Conservation (phyloP, 2,888 invertebrate species). For the Phrixothrix hirtus region DNA sequence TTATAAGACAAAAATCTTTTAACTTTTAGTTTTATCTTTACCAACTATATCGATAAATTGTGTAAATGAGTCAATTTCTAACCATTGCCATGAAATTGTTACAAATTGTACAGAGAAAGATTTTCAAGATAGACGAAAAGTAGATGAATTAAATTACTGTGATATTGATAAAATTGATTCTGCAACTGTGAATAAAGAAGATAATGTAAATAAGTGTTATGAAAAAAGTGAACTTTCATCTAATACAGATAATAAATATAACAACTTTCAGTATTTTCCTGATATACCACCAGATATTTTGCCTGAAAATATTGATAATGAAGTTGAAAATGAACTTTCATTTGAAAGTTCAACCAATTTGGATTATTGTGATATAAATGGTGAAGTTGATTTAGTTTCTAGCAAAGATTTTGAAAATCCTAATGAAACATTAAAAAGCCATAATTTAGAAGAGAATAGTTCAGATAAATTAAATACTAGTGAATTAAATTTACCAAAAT, state of each 20-base stretch:
- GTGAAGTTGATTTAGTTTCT: no score
- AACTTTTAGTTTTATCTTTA: conserved; percentile 37
- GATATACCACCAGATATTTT: conserved; percentile 22
- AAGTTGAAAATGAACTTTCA: neutral
- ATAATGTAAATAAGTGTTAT: conserved; percentile 5
- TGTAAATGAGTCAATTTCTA: conserved; percentile 8
- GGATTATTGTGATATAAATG: no score
- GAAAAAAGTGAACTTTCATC: conserved; percentile 3
- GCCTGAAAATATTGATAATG: neutral
- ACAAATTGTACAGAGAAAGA: conserved; percentile 36
- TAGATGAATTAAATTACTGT: conserved; percentile 7
- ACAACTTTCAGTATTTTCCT: conserved; percentile 21
- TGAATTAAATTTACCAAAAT: no score
- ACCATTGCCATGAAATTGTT: conserved; percentile 1
- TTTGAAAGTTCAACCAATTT: neutral
- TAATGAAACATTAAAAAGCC: no score
- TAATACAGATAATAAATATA: conserved; percentile 9
- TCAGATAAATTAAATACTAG: no score
- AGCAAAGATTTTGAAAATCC: no score
- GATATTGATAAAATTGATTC: conserved; percentile 8
- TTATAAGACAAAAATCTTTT: neutral
- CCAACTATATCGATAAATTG: conserved; percentile 39
- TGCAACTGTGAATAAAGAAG: conserved; percentile 6
- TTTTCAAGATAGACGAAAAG: conserved; percentile 46
- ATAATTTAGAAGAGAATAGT: no score